Evolutionary conservation across 2,797 vertebrate genomes (phyloP).

Genomic region (Enteromius thamalakanensis): DNA sequence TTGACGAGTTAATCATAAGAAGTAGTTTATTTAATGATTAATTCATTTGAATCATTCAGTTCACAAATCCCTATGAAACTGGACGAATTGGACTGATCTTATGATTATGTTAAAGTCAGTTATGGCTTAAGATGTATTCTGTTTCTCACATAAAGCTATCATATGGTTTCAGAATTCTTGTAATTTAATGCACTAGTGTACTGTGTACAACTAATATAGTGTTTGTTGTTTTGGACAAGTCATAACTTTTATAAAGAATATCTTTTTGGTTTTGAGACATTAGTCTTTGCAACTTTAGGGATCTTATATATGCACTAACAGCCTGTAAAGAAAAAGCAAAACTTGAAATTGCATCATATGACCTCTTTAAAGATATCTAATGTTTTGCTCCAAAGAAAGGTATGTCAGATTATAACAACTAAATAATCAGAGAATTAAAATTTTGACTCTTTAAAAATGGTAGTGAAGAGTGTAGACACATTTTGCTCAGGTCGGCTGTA

Average conservation of each 20-base stretch:
- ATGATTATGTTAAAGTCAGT: not conserved
- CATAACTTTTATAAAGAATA: too few species aligned
- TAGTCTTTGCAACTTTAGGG: too few species aligned
- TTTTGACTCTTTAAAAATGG: not conserved
- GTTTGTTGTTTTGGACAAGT: too few species aligned
- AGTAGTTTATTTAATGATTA: not conserved
- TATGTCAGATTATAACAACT: not conserved
- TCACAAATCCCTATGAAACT: not conserved
- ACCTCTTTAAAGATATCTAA: not conserved
- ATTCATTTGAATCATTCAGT: not conserved
- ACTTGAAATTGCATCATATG: too few species aligned
- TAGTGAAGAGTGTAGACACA: not conserved
- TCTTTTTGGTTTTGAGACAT: too few species aligned
- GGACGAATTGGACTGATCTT: not conserved
- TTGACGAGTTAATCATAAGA: not conserved
- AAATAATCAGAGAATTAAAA: not conserved
- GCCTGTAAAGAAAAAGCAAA: too few species aligned
- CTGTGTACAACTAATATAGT: not conserved
- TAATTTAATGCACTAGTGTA: not conserved
- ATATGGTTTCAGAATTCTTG: not conserved
- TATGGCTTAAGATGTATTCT: not conserved
- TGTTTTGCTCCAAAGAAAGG: not conserved
- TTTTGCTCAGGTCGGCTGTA: conserved; percentile 46
- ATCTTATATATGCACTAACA: too few species aligned
- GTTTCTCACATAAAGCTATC: not conserved